Base-by-base conservation (phyloP, 2,113 vertebrate species). In the Tachysurus fulvidraco region DNA sequence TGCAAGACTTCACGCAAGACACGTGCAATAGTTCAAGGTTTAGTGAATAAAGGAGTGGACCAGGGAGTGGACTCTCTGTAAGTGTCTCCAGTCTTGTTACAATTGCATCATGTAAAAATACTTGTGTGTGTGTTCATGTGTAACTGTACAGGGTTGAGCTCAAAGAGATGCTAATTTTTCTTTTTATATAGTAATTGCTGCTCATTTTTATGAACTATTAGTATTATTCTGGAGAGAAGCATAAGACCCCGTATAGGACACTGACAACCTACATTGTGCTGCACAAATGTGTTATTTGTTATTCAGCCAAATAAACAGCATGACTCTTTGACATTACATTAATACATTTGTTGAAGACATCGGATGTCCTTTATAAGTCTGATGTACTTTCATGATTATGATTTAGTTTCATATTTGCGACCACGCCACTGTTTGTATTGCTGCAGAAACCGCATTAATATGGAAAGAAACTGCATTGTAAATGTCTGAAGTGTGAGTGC, bases 401-500 rank as follows among this genome's bases (percentile, higher is more conserved):
- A 25, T 52, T 59, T 59, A 23, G 55, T 25, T 59, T 60, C 5
- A 60, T 59, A 54, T 52, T 52, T 54, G 41, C 36, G 16, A 30
- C 28, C 14, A 6, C 36, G 28, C 41, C 8, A 14, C 25, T 54
- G 52, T 59, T 57, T 80, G 28, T 69, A 28, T 52, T n/a, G 25
- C 46, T 57, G 12, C 62, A 36, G 21, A 69, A 80, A 69, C 62
- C 19, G 57, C 25, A 50, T 78, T 60, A 8, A 74, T 16, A 54
- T 85, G 59, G 17, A 28, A 73, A 36, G 64, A 52, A 30, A 69
- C 46, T 28, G 30, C 41, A 25, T 36, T 77, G 60, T 64, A 36
- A 65, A 78, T 65, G 44, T 79, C 74, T 62, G 46, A 76, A 76
- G 30, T 60, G 44, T 8, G 13, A 77, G 83, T 85, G 57, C 25